Percentiles rank a stretch among this genome's conserved stretches.
Conservation (phyloP, 1,140 invertebrate genomes). For the Drosophila pandora region DNA sequence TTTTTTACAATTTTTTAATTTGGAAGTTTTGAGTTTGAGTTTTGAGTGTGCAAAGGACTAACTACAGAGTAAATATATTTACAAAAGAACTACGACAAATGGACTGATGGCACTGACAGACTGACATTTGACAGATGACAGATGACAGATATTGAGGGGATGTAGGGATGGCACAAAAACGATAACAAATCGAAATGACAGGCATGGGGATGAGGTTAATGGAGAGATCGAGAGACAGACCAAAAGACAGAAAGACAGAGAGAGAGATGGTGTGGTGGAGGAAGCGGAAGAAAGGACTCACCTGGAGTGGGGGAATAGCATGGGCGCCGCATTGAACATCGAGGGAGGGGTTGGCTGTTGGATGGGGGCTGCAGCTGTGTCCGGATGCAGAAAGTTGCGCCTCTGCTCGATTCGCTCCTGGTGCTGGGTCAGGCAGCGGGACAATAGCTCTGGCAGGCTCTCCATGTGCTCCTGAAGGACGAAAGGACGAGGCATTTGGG, state of each 20-base stretch:
- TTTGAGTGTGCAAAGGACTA: conserved; percentile 30
- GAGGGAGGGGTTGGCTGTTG: conserved; percentile 81
- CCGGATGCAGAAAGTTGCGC: conserved; percentile 93
- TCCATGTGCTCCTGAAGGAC: conserved; percentile 86
- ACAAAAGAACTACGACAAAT: conserved; percentile 4
- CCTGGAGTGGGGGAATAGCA: conserved; percentile 84
- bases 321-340: conserved; percentile 82
- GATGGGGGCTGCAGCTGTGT: conserved; percentile 88
- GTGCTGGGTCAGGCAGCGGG: conserved; percentile 89
- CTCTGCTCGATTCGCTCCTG: conserved; percentile 89
- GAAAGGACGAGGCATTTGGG: neutral
- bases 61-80: conserved; percentile 3
- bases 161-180: neutral
- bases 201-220: conserved; percentile 35
- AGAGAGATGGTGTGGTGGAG: neutral
- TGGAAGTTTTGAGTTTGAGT: conserved; percentile 8
- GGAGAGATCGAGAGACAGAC: conserved; percentile 18
- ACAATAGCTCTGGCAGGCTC: conserved; percentile 91
- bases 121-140: neutral
- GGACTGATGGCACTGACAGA: neutral
- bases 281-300: conserved; percentile 42
- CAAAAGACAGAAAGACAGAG: conserved; percentile 6
- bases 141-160: neutral
- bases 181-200: conserved; percentile 30
- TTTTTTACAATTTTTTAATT: conserved; percentile 35